phyloP scores from a whole-genome alignment of 2,888 invertebrate genomes.

The Punctoribates punctum region DNA sequence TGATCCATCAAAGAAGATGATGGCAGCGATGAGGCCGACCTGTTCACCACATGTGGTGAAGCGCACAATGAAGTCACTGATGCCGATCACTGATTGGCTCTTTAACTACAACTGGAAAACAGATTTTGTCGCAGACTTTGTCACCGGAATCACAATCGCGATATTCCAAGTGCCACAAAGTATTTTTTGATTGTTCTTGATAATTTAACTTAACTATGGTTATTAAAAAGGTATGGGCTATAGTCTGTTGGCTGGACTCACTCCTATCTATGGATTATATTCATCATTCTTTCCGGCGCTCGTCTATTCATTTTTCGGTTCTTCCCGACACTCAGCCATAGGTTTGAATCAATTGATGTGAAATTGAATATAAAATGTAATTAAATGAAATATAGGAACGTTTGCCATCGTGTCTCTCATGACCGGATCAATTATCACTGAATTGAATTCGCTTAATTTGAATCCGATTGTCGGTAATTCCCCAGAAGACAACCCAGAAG shows the following conservation, averaged over 20 bases:
- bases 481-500: background rate
- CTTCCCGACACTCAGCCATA: conserved; percentile 42
- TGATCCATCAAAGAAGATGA: background rate
- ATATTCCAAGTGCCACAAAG: conserved; percentile 50
- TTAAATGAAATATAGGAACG: conserved; percentile 13
- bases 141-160: conserved; percentile 49
- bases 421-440: conserved; percentile 25
- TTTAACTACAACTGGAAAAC: conserved; percentile 50
- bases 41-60: conserved; percentile 10
- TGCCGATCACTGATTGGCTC: conserved; percentile 54
- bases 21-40: background rate
- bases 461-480: background rate
- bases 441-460: background rate
- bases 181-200: conserved; percentile 37
- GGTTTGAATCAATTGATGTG: conserved; percentile 15
- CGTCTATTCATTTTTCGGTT: conserved; percentile 42
- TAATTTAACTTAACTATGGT: background rate
- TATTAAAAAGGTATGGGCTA: conserved; percentile 44
- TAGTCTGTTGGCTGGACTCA: conserved; percentile 41
- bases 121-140: conserved; percentile 47
- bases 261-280: conserved; percentile 44
- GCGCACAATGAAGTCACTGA: background rate
- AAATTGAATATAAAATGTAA: background rate
- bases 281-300: conserved; percentile 43
- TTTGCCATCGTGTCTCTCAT: conserved; percentile 36